Percentiles rank a stretch among this genome's conserved stretches.
These are phyloP conservation scores for Drosophila neotestacea DNA, from an alignment of 2,888 invertebrate species.

Conservation along the genomic window DNA sequence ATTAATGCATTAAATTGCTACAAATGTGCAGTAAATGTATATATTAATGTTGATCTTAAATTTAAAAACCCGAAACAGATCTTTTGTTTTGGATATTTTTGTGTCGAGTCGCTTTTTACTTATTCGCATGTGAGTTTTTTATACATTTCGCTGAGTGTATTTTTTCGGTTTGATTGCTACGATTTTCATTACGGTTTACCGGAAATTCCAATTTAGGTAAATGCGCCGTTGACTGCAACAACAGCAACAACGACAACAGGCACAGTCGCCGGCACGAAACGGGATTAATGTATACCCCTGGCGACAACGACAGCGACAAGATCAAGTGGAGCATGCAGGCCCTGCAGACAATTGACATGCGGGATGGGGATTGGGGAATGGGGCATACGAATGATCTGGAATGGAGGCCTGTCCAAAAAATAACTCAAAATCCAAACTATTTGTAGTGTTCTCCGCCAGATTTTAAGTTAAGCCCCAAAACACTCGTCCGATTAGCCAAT, in stretches of 20 bases:
- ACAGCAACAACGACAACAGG: slow-evolving; percentile 30
- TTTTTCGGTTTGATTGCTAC: slow-evolving; percentile 73
- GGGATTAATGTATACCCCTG: slow-evolving; percentile 70
- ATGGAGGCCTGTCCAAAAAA: slow-evolving; percentile 40
- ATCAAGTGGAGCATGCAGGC: slow-evolving; percentile 77
- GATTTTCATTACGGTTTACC: slow-evolving; percentile 82
- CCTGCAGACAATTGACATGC: slow-evolving; percentile 64
- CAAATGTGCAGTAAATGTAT: not conserved
- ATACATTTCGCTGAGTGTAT: slow-evolving; percentile 46
- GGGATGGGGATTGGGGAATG: slow-evolving; percentile 12
- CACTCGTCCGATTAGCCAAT: slow-evolving; percentile 8
- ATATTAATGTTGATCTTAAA: not conserved
- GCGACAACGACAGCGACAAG: slow-evolving; percentile 75
- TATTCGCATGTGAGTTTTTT: slow-evolving; percentile 26
- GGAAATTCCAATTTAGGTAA: slow-evolving; percentile 85
- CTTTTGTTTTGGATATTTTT: slow-evolving; percentile 9
- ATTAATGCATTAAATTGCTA: not conserved
- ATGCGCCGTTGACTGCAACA: slow-evolving; percentile 80
- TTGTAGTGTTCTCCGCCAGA: not conserved
- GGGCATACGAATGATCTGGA: slow-evolving; percentile 18
- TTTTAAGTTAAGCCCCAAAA: slow-evolving; percentile 18
- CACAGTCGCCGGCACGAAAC: slow-evolving; percentile 50
- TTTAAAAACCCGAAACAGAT: not conserved
- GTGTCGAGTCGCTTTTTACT: slow-evolving; percentile 6
- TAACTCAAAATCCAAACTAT: not conserved